Base-by-base conservation (phyloP, 2,113 vertebrate genomes). In the Elgaria multicarinata region DNA sequence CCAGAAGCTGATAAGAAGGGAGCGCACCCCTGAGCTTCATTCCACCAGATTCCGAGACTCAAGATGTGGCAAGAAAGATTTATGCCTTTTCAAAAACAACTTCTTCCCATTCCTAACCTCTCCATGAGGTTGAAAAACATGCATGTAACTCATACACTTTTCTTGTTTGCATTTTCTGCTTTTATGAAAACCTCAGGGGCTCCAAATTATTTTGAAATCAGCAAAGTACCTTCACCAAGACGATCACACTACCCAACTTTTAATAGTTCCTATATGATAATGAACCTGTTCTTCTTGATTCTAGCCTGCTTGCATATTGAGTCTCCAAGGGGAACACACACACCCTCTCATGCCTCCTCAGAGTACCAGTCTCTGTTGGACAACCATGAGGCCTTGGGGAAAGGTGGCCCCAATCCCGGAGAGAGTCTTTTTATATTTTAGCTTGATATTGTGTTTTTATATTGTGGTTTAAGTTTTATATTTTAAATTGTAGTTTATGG, bases 1-100 rank as follows among this genome's bases (percentile, higher is more conserved):
- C 93, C 90, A 50, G 87, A 79, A 76, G 71, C 89, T 0, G 90
- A 94, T 95, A 95, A 95, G 93, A n/a, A 93, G 93, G 64, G 81
- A 82, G 22, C 42, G 90, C 91, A 90, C 88, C 94, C 42, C 42
- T 26, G 4, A 50, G 13, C 71, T 83, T 89, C 69, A 76, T 88
- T 83, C 55, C 20, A 76, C 66, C 39, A 76, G 58, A 92, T 92
- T 92, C 58, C 93, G 87, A 79, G 90, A 91, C 84, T 93, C 91
- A 75, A 93, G 93, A 55, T 93, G 28, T 46, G 74, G 77, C 90
- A 90, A 90, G 92, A 93, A 76, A 92, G 0, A 75, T 96, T 94
- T 94, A 93, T 90, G 77, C 53, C 33, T 58, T 66, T 22, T 85
- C 71, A 9, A 50, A 86, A 81, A 66, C 82, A 62, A 88, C 85